Conservation (phyloP, 2,113 vertebrate genomes). For the Progne subis region DNA sequence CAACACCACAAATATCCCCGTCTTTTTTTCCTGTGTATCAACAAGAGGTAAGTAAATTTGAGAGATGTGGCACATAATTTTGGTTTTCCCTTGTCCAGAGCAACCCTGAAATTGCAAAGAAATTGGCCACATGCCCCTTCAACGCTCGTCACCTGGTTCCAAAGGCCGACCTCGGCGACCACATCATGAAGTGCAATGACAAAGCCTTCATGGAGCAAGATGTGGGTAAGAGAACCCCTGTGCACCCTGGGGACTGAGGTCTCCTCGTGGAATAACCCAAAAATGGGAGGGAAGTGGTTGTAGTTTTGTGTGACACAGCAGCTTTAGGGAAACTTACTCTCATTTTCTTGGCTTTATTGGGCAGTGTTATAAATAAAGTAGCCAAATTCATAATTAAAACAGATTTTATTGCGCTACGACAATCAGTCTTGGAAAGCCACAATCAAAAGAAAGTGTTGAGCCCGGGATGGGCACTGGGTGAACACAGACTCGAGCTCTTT, state of each 20-base stretch:
- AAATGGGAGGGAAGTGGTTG: background rate
- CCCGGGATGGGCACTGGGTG: no score
- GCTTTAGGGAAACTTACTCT: background rate
- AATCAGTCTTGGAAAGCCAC: no score
- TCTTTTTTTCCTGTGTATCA: background rate
- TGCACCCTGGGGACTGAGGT: background rate
- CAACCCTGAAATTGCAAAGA: conserved; percentile 42
- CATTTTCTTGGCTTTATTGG: background rate
- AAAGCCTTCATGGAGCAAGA: background rate
- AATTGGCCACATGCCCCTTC: conserved; percentile 37
- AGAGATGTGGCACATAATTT: background rate
- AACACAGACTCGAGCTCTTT: no score
- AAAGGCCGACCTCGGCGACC: background rate
- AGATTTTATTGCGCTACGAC: no score
- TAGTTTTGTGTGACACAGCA: background rate
- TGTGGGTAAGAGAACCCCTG: background rate
- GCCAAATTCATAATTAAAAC: no score
- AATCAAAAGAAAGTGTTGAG: no score
- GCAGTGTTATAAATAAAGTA: no score
- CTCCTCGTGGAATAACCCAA: background rate
- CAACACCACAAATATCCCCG: background rate
- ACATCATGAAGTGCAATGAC: conserved; percentile 3
- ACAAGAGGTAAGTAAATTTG: background rate
- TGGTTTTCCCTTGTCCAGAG: background rate
- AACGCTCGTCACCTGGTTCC: conserved; percentile 38